These are phyloP conservation scores for Dysidea cf. avara DNA, from an alignment of 37 sponge, comb jelly and placozoan species.

Conservation along the genomic window DNA sequence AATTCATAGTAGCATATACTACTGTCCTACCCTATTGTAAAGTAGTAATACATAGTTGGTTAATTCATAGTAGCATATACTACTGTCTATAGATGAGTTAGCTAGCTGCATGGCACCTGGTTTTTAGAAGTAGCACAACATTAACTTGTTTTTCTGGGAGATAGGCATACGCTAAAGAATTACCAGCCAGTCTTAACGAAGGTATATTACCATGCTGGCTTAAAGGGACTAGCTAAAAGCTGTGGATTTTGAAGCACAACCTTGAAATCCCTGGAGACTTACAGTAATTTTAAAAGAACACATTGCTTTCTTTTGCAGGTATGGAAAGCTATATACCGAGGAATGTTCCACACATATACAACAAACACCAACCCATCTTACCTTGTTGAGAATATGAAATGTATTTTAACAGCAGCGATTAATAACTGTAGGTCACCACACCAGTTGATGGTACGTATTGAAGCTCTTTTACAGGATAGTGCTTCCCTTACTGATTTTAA, in stretches of 20 bases:
- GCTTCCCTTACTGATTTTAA: too few species aligned
- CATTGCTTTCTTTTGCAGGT: too few species aligned
- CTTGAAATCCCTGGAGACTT: neutral
- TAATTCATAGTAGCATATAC: too few species aligned
- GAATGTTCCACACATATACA: conserved; percentile 1
- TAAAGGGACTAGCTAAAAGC: neutral
- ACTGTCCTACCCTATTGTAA: too few species aligned
- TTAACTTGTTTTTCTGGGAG: too few species aligned
- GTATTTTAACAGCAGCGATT: neutral
- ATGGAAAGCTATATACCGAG: conserved; percentile 12
- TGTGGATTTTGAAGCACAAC: neutral
- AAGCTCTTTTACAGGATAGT: neutral
- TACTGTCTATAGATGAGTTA: too few species aligned
- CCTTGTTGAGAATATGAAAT: too few species aligned
- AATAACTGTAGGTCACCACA: neutral
- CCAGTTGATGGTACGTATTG: neutral
- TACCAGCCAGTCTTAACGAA: too few species aligned
- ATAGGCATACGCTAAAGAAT: conserved; percentile 3
- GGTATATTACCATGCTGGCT: conserved; percentile 9
- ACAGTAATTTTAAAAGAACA: conserved; percentile 8
- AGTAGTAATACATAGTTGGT: too few species aligned
- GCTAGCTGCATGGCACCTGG: too few species aligned
- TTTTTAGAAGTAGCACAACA: too few species aligned
- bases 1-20: too few species aligned
- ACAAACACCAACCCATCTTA: neutral